These are phyloP conservation scores for Aphaenogaster floridana DNA, from an alignment of 1,140 invertebrate genomes.

Conservation along the genomic window DNA sequence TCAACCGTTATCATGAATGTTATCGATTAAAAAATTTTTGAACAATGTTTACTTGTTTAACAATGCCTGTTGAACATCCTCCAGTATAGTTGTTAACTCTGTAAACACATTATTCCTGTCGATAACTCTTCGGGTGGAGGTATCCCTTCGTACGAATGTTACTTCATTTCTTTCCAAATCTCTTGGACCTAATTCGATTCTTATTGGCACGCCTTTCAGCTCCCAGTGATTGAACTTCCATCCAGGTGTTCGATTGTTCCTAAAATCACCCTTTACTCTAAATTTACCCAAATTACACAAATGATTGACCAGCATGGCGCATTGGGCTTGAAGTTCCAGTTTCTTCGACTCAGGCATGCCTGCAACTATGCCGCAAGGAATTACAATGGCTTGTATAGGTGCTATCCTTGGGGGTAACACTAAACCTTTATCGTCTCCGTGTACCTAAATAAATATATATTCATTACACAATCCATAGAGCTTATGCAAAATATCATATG, in stretches of 20 bases:
- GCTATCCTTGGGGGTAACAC: constrained; percentile 98
- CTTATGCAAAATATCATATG: not conserved
- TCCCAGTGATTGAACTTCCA: constrained; percentile 99
- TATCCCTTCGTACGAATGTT: constrained; percentile 96
- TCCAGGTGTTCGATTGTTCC: constrained; percentile 99
- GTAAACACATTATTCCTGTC: too few species aligned
- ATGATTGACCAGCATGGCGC: constrained; percentile 90
- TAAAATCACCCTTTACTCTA: constrained; percentile 93
- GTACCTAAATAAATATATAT: constrained; percentile 89
- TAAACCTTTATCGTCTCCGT: constrained; percentile 98
- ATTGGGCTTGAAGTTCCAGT: constrained; percentile 91
- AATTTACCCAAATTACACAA: constrained; percentile 85
- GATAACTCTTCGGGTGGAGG: constrained; percentile 82
- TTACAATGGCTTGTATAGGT: constrained; percentile 94
- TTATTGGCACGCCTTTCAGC: constrained; percentile 98
- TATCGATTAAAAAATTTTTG: not conserved
- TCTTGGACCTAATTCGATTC: constrained; percentile 98
- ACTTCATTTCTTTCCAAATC: constrained; percentile 93
- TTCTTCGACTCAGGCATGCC: constrained; percentile 91
- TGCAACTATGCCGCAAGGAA: constrained; percentile 98
- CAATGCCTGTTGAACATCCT: constrained; percentile 94
- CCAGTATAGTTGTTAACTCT: constrained; percentile 84
- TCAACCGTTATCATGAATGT: not conserved
- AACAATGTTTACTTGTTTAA: constrained; percentile 90
- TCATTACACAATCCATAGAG: not conserved